Percentiles rank a stretch among this genome's conserved stretches.
These are phyloP conservation scores for Darevskia mixta DNA, from an alignment of 2,797 vertebrate species.

Conservation along the genomic window DNA sequence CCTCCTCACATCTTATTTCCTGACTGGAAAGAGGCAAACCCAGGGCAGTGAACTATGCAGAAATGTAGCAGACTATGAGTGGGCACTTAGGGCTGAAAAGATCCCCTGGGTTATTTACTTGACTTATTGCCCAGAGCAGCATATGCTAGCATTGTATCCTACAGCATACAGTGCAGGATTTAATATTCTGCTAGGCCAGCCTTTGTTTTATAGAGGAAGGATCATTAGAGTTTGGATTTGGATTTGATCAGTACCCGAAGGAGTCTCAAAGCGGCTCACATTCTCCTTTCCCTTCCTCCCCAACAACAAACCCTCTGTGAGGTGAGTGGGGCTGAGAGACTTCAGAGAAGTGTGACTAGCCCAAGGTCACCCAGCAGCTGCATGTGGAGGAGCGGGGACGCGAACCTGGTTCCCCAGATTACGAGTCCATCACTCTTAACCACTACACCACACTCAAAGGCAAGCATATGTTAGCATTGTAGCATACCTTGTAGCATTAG, in stretches of 20 bases:
- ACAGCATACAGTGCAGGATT: not conserved
- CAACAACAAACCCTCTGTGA: no score
- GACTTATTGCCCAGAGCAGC: not conserved
- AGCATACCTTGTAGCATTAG: no score
- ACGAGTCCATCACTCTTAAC: no score
- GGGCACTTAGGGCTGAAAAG: not conserved
- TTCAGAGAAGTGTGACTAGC: no score
- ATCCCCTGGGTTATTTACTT: not conserved
- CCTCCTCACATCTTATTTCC: no score
- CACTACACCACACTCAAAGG: not conserved
- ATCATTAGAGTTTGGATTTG: not conserved
- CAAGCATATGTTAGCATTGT: not conserved
- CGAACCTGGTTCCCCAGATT: no score
- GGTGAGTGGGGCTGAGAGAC: no score
- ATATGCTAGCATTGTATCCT: not conserved
- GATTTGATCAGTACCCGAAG: no score
- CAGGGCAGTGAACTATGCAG: not conserved
- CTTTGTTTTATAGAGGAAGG: not conserved
- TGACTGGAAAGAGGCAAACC: not conserved
- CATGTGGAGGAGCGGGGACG: no score
- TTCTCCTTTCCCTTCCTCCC: no score
- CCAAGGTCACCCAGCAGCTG: no score
- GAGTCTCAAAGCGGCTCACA: no score
- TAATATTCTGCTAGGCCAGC: not conserved
- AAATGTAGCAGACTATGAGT: not conserved